Evolutionary conservation across 2,888 invertebrate species (phyloP).

Genomic region (Spialia ferax): DNA sequence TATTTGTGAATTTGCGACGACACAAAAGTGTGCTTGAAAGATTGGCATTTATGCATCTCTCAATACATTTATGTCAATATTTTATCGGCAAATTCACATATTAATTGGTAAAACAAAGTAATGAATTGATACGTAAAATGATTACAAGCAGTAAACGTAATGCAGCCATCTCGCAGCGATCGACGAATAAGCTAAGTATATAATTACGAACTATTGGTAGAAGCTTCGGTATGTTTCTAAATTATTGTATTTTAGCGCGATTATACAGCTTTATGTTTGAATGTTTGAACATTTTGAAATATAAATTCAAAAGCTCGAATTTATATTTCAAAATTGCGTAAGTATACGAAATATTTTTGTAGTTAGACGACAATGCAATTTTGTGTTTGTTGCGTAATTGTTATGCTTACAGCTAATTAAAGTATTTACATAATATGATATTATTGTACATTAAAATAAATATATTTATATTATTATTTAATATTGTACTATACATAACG

Average conservation of each 20-base stretch:
- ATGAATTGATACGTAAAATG: neutral
- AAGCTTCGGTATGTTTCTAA: neutral
- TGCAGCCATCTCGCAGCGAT: neutral
- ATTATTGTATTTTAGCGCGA: neutral
- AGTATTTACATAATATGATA: neutral
- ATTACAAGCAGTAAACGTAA: neutral
- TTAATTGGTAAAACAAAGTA: neutral
- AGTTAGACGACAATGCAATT: neutral
- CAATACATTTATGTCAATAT: neutral
- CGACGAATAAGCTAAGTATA: neutral
- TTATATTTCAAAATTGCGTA: too few species aligned
- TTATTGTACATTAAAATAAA: neutral
- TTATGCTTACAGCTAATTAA: neutral
- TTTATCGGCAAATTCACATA: neutral
- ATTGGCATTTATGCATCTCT: too few species aligned
- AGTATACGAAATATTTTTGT: too few species aligned
- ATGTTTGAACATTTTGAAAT: too few species aligned
- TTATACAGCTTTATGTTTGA: too few species aligned
- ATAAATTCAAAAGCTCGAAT: too few species aligned
- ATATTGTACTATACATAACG: too few species aligned
- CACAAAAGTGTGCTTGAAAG: too few species aligned
- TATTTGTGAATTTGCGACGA: too few species aligned
- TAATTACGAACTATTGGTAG: neutral
- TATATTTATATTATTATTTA: conserved; percentile 1
- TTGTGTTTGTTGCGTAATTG: neutral